Conservation (phyloP, 2,113 vertebrate genomes). For the Myiozetetes cayanensis region DNA sequence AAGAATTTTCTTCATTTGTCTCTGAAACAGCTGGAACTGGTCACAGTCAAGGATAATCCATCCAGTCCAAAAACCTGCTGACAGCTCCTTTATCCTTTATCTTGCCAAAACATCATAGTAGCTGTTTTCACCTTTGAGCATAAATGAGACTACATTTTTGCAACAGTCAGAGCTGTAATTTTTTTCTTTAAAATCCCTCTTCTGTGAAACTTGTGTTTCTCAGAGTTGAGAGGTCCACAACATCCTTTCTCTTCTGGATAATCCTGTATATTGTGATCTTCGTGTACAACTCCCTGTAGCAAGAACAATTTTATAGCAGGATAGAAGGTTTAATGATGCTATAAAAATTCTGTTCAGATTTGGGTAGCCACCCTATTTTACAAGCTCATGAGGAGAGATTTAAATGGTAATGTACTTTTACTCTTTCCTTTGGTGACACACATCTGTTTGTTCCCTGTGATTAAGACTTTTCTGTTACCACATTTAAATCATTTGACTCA, state of each 20-base stretch:
- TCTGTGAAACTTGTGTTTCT: neutral
- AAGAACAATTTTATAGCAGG: neutral
- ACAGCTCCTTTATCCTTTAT: neutral
- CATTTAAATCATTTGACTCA: constrained; percentile 11
- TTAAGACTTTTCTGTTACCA: constrained; percentile 3
- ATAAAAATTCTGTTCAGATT: neutral
- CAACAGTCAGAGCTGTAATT: neutral
- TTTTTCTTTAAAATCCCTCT: neutral
- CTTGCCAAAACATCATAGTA: neutral
- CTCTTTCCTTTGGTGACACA: neutral
- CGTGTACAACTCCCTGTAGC: neutral
- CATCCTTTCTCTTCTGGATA: neutral
- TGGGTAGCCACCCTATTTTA: neutral
- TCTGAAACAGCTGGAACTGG: neutral
- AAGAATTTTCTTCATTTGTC: neutral
- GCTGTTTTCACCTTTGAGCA: neutral
- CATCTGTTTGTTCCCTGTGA: neutral
- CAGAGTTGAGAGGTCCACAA: neutral
- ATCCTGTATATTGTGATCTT: neutral
- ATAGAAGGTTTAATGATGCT: neutral
- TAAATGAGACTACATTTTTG: neutral
- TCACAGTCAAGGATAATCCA: neutral
- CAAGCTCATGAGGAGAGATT: neutral
- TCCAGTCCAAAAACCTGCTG: neutral
- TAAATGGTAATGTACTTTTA: neutral